Evolutionary conservation across 1,140 invertebrate species (phyloP), one percentile per base, ranked within the genome.

Genomic region (Centruroides sculpturatus): DNA sequence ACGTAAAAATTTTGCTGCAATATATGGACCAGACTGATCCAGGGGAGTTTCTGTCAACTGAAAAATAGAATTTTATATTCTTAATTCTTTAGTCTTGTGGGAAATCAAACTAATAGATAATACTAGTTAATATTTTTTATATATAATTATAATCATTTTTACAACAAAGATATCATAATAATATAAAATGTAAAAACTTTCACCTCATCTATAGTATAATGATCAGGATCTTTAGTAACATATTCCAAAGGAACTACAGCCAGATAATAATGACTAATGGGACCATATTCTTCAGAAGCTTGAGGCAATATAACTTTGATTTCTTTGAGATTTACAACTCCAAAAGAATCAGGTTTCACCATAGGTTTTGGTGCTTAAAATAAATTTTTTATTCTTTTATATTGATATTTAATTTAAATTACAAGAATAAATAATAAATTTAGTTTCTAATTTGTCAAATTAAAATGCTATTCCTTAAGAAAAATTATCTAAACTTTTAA

Each of bases 231-330:
- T 46, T 60, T 62, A 41, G 35, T 36, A 4, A 81, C 77, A 41
- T 73, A 73, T 67, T 91, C 87, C 66, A 92, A 85, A 1, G 94
- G 94, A 7, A 98, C 92, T 53, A 99, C 93, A 66, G 98, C 85
- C 60, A 99, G 72, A 74, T 88, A 96, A 74, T 99, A 99, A 78
- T 98, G 92, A 56, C 89, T 92, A 63, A 99, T 96, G 1, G 92
- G 93, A 12, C 96, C 96, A 72, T 97, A 97, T 74, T 97, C 93
- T 77, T 98, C 94, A 0, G 91, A 95, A 0, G 96, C 95, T 77
- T 92, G 89, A 3, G 90, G 89, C 67, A 98, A 73, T 64, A 92
- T 90, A 12, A 98, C 87, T 57, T 85, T 83, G 63, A 97, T 90
- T 74, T 90, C 88, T 36, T 89, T 83, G 9, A 56, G 57, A 57